These are phyloP conservation scores for Acrocephalus kingi DNA, from an alignment of 2,113 vertebrate genomes.

Conservation along the genomic window DNA sequence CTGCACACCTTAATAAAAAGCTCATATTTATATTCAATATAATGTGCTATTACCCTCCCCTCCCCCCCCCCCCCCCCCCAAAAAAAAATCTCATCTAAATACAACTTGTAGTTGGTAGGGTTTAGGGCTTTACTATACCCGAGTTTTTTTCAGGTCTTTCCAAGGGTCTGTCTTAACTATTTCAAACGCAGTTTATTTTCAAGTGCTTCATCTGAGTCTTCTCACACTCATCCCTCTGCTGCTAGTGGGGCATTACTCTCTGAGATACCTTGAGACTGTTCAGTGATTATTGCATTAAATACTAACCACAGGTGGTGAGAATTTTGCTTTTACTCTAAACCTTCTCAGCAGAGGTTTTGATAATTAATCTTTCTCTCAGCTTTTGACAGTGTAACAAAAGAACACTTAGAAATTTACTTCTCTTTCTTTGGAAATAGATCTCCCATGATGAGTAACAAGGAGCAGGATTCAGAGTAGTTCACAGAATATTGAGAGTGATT, in stretches of 20 bases:
- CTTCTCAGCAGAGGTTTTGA: neutral
- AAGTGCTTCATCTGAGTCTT: neutral
- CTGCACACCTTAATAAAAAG: neutral
- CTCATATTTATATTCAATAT: neutral
- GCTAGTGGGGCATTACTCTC: neutral
- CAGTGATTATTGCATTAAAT: neutral
- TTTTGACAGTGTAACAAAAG: neutral
- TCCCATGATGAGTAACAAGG: neutral
- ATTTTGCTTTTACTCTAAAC: neutral
- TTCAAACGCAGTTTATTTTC: neutral
- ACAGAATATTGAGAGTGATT: neutral
- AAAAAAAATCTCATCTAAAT: neutral
- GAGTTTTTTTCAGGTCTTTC: neutral
- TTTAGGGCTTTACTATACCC: neutral
- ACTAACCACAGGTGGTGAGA: neutral
- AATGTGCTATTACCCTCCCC: neutral
- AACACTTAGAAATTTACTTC: neutral
- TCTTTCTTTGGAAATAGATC: neutral
- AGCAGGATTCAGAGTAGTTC: neutral
- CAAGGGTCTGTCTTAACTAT: neutral
- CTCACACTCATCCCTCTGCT: neutral
- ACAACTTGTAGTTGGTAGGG: neutral
- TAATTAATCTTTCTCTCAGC: neutral
- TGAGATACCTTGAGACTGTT: neutral
- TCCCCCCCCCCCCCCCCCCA: fast-evolving